Base-by-base conservation (phyloP, 2,888 invertebrate species). In the Neoscelio sp. region DNA sequence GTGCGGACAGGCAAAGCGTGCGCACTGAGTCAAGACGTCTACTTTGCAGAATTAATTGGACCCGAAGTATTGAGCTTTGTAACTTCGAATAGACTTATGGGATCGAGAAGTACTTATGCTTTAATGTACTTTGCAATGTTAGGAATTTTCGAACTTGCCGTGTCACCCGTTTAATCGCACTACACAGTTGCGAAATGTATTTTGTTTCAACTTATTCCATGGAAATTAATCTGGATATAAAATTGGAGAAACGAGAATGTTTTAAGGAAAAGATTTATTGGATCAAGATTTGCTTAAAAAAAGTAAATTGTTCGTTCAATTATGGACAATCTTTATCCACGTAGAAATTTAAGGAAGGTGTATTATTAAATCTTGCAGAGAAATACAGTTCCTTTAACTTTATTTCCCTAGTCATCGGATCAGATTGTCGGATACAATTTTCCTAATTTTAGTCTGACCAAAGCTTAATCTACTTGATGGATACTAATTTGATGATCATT, bases 11-110 rank as follows among this genome's bases (percentile, higher is more conserved):
- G 67, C 60, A 75, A 62, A 68, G 70, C 42, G 38, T 30, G 56
- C 44, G 62, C 60, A 38, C 60, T 58, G 48, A 50, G 56, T 28
- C 38, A 58, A 52, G 54, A 60, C 73, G 42, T 46, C 50, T 65
- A 78, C 76, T 76, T 80, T 73, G 73, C 74, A 71, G 78, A 78
- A 78, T 71, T 81, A 81, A 81, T 81, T 76, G 76, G 76, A 60
- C 73, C 33, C 38, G 30, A 58, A 68, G 70, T 76, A 75, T 78
- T 60, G 73, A 64, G 65, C 73, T 70, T 38, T 70, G 58, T 70
- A 70, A 79, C 40, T 79, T 74, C 15, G 33, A 74, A 78, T 64
- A 58, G 78, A 74, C 78, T 67, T 68, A 73, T 48, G 64, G 68
- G 68, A 78, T 78, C 60, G 78, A 35, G 73, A 78, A 73, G 73